phyloP scores from a whole-genome alignment of 2,888 invertebrate genomes.

The Digitonthophagus gazella region DNA sequence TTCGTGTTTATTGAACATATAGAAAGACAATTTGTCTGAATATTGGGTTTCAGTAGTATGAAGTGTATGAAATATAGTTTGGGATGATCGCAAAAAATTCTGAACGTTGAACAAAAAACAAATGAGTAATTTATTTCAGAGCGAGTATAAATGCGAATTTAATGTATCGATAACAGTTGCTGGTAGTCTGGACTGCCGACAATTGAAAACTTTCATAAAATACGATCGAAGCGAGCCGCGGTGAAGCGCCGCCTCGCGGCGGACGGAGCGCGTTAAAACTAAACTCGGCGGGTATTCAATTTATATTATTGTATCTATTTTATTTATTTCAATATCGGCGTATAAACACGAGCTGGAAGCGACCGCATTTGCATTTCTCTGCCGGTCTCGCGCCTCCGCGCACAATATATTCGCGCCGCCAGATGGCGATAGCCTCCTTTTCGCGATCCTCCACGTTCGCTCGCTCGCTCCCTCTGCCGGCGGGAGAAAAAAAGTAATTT shows the following conservation, averaged over 20 bases:
- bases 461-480: not conserved
- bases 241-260: conserved; percentile 4
- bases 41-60: too few species aligned
- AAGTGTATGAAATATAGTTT: too few species aligned
- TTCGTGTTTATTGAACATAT: too few species aligned
- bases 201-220: conserved; percentile 39
- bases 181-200: conserved; percentile 33
- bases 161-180: conserved; percentile 39
- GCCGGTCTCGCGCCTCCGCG: not conserved
- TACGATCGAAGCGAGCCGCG: conserved; percentile 23
- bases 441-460: too few species aligned
- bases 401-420: conserved; percentile 8
- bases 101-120: conserved; percentile 1
- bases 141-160: conserved; percentile 32
- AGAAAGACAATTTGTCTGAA: too few species aligned
- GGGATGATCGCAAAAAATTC: not conserved
- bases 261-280: conserved; percentile 13
- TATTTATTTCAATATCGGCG: conserved; percentile 14
- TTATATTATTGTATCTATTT: conserved; percentile 14
- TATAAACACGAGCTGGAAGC: conserved; percentile 11
- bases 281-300: conserved; percentile 12
- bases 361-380: conserved; percentile 14
- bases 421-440: not conserved
- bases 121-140: conserved; percentile 24
- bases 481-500: conserved; percentile 37